These are phyloP conservation scores for Macquaria ambigua DNA, from an alignment of 2,113 vertebrate species.

Conservation along the genomic window DNA sequence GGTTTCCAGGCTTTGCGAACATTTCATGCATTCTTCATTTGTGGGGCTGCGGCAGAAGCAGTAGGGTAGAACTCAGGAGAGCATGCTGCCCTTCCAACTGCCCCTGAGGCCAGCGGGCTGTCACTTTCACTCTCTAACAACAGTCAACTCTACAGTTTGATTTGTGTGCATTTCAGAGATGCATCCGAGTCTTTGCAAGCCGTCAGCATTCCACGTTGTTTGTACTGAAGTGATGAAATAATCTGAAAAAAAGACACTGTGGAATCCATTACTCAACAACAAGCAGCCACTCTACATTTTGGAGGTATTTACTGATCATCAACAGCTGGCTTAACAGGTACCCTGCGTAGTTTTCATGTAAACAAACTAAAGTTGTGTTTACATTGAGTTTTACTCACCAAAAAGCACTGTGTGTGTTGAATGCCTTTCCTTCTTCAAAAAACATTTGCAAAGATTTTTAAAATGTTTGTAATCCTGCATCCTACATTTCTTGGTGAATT, in stretches of 20 bases:
- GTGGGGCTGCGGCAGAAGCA: slow-evolving; percentile 59
- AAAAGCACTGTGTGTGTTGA: not conserved
- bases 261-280: not conserved
- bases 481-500: too few species aligned
- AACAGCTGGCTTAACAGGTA: not conserved
- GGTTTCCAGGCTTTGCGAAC: slow-evolving; percentile 65
- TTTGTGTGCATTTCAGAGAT: slow-evolving; percentile 59
- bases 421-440: not conserved
- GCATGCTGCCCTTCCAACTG: slow-evolving; percentile 62
- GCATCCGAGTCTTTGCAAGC: slow-evolving; percentile 13
- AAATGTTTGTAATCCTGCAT: not conserved
- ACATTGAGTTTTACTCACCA: not conserved
- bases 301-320: not conserved
- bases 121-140: slow-evolving; percentile 67
- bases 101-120: slow-evolving; percentile 56
- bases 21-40: slow-evolving; percentile 65
- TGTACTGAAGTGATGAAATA: not conserved
- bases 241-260: not conserved
- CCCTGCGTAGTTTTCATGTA: not conserved
- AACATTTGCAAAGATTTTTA: not conserved
- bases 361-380: not conserved
- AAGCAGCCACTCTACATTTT: not conserved
- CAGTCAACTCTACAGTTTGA: slow-evolving; percentile 55
- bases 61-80: slow-evolving; percentile 60
- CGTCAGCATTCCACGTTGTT: slow-evolving; percentile 18